These are phyloP conservation scores for Acanthopleura granulata DNA, from an alignment of 2,888 invertebrate species.

Conservation along the genomic window DNA sequence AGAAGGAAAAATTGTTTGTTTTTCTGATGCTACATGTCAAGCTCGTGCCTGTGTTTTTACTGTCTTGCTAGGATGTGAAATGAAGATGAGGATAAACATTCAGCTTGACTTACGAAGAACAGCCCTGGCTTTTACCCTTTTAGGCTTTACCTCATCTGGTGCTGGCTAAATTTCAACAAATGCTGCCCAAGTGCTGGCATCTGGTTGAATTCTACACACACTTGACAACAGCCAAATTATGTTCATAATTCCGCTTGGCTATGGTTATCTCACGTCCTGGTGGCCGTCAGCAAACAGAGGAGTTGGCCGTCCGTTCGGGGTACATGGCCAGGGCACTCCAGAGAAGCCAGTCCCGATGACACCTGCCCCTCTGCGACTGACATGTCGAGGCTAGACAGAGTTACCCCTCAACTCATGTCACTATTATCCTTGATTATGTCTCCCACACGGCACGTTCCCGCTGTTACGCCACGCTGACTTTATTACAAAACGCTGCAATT, in stretches of 20 bases:
- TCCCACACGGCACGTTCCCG: too few species aligned
- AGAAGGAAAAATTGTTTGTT: not conserved
- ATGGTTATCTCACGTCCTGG: not conserved
- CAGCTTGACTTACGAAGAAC: not conserved
- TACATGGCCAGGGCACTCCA: too few species aligned
- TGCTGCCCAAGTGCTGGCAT: not conserved
- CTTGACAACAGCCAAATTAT: not conserved
- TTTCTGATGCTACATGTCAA: not conserved
- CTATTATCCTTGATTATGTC: too few species aligned
- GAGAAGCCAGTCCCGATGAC: too few species aligned
- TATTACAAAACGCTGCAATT: too few species aligned
- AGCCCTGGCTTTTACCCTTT: constrained; percentile 14
- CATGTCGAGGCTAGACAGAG: too few species aligned
- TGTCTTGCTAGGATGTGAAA: not conserved
- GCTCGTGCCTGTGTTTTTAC: not conserved
- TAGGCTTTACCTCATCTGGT: not conserved
- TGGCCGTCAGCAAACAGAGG: not conserved
- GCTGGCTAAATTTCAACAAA: not conserved
- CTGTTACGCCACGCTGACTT: too few species aligned
- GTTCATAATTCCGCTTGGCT: not conserved
- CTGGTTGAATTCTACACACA: not conserved
- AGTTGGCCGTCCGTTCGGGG: too few species aligned
- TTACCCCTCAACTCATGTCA: too few species aligned
- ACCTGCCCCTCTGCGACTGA: too few species aligned
- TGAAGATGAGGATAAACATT: not conserved